Evolutionary conservation across 30 jellyfish, hydroid and myxozoan species (phyloP).

Genomic region (Turritopsis dohrnii): DNA sequence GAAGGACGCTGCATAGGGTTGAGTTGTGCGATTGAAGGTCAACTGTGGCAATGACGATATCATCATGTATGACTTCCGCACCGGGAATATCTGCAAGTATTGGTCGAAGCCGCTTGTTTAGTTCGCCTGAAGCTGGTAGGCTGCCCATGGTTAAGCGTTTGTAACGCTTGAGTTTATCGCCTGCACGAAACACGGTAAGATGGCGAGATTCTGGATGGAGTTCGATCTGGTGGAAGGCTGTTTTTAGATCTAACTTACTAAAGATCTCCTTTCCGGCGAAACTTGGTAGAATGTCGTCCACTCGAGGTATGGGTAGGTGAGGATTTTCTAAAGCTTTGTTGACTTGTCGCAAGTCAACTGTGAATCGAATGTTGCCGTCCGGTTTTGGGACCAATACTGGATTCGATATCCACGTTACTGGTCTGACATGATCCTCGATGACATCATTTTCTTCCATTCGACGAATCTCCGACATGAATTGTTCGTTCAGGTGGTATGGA

Average conservation of each 20-base stretch:
- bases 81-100: slow-evolving; percentile 13
- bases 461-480: slow-evolving; percentile 30
- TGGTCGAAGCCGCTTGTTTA: slow-evolving; percentile 3
- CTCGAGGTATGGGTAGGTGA: slow-evolving; percentile 41
- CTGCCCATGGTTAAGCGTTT: slow-evolving; percentile 27
- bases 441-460: slow-evolving; percentile 41
- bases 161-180: slow-evolving; percentile 14
- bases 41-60: slow-evolving; percentile 16
- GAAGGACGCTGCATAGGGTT: slow-evolving; percentile 24
- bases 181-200: slow-evolving; percentile 25
- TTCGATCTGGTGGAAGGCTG: slow-evolving; percentile 21
- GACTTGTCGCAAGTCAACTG: slow-evolving; percentile 37
- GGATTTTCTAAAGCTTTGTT: slow-evolving; percentile 41
- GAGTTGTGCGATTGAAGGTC: slow-evolving; percentile 21
- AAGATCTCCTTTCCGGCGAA: slow-evolving; percentile 27
- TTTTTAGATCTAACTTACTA: slow-evolving; percentile 5
- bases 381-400: slow-evolving; percentile 47
- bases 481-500: slow-evolving; percentile 32
- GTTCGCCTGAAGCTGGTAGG: slow-evolving; percentile 33
- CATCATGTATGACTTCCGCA: slow-evolving; percentile 20
- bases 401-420: slow-evolving; percentile 66
- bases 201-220: slow-evolving; percentile 31
- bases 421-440: slow-evolving; percentile 38
- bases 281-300: background rate
- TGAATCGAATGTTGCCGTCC: slow-evolving; percentile 54